These are phyloP conservation scores for Anthoptus insignis DNA, from an alignment of 2,888 invertebrate species.

Conservation along the genomic window DNA sequence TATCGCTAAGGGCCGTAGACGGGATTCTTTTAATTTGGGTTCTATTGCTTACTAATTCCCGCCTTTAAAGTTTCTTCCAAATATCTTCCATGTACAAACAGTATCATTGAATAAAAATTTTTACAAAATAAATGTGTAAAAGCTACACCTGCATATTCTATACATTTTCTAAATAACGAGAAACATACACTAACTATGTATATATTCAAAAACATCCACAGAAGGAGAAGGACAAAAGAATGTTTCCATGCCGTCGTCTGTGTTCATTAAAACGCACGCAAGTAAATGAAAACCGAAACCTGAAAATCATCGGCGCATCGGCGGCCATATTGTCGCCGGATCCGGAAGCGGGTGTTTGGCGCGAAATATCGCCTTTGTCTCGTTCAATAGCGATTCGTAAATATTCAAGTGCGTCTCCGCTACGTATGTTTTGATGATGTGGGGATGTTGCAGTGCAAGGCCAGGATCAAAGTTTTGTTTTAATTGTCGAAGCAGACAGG, in stretches of 20 bases:
- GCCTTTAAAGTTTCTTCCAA: too few relatives aligned
- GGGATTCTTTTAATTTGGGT: too few relatives aligned
- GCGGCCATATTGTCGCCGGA: slow-evolving; percentile 69
- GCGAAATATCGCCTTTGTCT: slow-evolving; percentile 49
- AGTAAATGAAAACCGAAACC: slow-evolving; percentile 27
- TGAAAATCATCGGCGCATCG: slow-evolving; percentile 34
- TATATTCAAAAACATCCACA: background rate
- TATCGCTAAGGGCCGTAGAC: too few relatives aligned
- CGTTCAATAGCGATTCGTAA: slow-evolving; percentile 43
- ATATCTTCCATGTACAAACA: too few relatives aligned
- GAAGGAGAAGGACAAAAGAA: background rate
- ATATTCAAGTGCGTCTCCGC: slow-evolving; percentile 29
- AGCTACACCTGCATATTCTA: too few relatives aligned
- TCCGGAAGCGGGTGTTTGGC: slow-evolving; percentile 67
- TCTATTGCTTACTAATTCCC: too few relatives aligned
- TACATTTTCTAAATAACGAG: background rate
- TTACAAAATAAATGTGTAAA: too few relatives aligned
- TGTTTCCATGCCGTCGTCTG: slow-evolving; percentile 18
- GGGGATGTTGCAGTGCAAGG: slow-evolving; percentile 13
- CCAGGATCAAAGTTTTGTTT: slow-evolving; percentile 29
- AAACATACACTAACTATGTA: background rate
- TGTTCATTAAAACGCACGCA: slow-evolving; percentile 34
- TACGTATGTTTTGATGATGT: slow-evolving; percentile 21
- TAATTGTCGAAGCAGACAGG: slow-evolving; percentile 20
- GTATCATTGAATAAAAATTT: too few relatives aligned